phyloP scores from a whole-genome alignment of 2,113 vertebrate genomes.

The Pampusana beccarii region DNA sequence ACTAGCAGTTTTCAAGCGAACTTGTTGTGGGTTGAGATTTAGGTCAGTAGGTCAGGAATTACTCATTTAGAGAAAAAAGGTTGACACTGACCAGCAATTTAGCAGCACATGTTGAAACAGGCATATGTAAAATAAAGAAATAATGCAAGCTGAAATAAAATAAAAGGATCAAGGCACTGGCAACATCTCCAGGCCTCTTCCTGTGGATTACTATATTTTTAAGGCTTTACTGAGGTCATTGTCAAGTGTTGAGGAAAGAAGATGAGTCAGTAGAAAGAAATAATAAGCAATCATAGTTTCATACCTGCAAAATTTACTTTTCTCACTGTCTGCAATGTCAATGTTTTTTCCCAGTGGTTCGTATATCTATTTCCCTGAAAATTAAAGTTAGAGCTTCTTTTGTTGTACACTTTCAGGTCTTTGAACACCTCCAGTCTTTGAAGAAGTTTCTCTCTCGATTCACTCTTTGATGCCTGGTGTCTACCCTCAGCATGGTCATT shows the following conservation, averaged over 20 bases:
- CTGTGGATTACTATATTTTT: neutral
- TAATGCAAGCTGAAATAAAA: neutral
- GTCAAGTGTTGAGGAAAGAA: neutral
- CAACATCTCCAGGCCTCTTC: neutral
- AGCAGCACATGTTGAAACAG: accelerated
- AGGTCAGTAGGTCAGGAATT: neutral
- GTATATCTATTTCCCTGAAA: neutral
- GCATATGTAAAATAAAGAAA: neutral
- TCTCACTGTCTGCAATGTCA: neutral
- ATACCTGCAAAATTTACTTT: neutral
- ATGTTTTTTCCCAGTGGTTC: neutral
- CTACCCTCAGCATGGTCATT: accelerated
- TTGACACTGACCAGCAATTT: neutral
- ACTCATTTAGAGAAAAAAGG: neutral
- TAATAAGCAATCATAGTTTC: neutral
- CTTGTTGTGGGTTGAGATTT: neutral
- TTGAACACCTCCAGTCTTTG: neutral
- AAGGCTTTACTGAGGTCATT: neutral
- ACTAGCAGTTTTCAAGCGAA: neutral
- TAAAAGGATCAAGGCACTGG: neutral
- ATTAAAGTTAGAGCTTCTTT: neutral
- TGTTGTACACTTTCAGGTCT: neutral
- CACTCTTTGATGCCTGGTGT: neutral
- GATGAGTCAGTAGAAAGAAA: neutral
- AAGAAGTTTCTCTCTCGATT: neutral